Conservation (phyloP, 1,140 invertebrate species). For the Pristionchus pacificus region DNA sequence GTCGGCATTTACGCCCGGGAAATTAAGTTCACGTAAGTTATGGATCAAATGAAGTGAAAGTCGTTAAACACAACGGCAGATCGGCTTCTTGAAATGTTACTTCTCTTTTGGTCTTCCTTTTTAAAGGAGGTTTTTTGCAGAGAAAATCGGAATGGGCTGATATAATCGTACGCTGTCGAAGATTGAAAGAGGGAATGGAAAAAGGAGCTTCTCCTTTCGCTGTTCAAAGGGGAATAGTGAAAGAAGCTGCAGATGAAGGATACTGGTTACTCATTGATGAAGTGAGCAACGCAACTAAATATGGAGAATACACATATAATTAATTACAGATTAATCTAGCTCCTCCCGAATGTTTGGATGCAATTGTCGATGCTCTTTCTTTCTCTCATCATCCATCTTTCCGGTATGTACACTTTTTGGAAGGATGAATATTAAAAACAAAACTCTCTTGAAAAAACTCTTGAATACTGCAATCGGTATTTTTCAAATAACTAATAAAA, state of each 20-base stretch:
- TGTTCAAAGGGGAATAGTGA: slow-evolving; percentile 45
- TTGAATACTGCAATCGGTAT: too few species aligned
- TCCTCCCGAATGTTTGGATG: slow-evolving; percentile 53
- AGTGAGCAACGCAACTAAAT: not conserved
- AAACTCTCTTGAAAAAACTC: too few species aligned
- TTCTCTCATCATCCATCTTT: slow-evolving; percentile 10
- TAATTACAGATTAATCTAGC: slow-evolving; percentile 45
- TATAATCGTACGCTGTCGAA: slow-evolving; percentile 68
- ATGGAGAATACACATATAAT: not conserved
- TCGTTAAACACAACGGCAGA: too few species aligned
- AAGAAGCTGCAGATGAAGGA: slow-evolving; percentile 45
- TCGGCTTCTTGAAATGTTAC: not conserved
- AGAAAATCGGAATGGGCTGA: slow-evolving; percentile 68
- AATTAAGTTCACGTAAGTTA: too few species aligned
- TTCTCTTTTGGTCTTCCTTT: slow-evolving; percentile 1
- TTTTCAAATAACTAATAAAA: too few species aligned
- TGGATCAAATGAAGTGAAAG: too few species aligned
- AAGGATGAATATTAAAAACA: slow-evolving; percentile 60
- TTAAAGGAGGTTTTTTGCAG: too few species aligned
- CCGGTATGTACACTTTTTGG: slow-evolving; percentile 2
- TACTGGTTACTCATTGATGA: slow-evolving; percentile 57
- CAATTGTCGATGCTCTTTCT: slow-evolving; percentile 42
- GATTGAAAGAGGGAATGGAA: slow-evolving; percentile 67
- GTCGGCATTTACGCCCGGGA: too few species aligned
- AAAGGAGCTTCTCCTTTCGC: slow-evolving; percentile 45